These are phyloP conservation scores for Mystacornis crossleyi DNA, from an alignment of 2,113 vertebrate genomes.

Conservation along the genomic window DNA sequence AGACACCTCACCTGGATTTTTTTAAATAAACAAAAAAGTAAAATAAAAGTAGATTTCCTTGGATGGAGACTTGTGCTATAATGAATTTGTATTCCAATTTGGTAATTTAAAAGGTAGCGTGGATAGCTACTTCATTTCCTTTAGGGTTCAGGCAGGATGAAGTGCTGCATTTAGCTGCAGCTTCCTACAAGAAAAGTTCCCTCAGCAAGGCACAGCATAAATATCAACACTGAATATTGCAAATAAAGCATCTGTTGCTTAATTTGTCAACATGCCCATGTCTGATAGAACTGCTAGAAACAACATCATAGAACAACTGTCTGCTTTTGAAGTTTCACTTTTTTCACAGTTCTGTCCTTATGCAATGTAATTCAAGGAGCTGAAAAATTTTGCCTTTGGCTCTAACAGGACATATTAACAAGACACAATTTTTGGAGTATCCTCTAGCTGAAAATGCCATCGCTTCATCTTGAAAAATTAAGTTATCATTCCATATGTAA, in stretches of 20 bases:
- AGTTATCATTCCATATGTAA: neutral
- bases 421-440: neutral
- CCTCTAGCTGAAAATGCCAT: neutral
- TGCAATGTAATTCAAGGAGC: neutral
- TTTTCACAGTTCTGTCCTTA: neutral
- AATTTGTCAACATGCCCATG: neutral
- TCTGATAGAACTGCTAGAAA: neutral
- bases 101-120: neutral
- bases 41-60: neutral
- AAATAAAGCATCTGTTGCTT: constrained; percentile 8
- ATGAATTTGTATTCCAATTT: neutral
- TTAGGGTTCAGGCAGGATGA: neutral
- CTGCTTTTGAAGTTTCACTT: neutral
- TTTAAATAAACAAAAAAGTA: neutral
- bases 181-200: neutral
- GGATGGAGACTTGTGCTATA: neutral
- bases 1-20: neutral
- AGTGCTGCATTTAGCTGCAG: neutral
- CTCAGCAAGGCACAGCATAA: neutral
- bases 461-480: neutral
- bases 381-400: neutral
- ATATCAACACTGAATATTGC: neutral
- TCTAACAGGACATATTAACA: neutral
- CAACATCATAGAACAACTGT: neutral
- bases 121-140: neutral